These are phyloP conservation scores for Spicauda simplicius DNA, from an alignment of 2,888 invertebrate species.

Conservation along the genomic window DNA sequence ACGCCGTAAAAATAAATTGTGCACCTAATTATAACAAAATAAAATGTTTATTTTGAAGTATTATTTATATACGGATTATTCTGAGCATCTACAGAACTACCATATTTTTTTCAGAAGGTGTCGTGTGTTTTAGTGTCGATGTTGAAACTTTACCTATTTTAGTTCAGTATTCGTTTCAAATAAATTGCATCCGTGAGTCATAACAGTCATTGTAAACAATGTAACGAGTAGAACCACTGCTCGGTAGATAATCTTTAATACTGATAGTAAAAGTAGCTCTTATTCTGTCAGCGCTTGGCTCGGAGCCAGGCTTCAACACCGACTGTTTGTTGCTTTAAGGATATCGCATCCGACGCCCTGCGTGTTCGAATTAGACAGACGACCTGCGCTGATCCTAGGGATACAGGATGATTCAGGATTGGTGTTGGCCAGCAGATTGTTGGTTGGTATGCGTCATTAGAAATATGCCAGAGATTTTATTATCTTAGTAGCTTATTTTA, in stretches of 20 bases:
- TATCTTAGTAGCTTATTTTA: no score
- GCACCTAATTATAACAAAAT: no score
- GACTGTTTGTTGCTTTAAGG: conserved; percentile 4
- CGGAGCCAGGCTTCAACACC: not conserved
- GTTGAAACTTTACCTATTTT: no score
- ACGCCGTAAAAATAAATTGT: no score
- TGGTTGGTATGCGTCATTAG: not conserved
- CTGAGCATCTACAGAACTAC: no score
- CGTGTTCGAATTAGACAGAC: not conserved
- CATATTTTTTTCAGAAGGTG: no score
- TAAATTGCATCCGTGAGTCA: no score
- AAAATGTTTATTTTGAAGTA: no score
- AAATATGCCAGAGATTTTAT: no score
- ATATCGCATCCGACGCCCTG: not conserved
- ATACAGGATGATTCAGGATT: not conserved
- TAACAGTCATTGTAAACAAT: not conserved
- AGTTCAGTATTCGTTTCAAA: no score
- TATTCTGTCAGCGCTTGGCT: conserved; percentile 16
- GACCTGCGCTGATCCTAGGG: not conserved
- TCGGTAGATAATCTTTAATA: not conserved
- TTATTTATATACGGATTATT: no score
- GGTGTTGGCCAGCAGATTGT: not conserved
- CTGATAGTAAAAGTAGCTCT: conserved; percentile 6
- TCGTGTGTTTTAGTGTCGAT: no score
- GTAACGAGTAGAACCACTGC: not conserved